Evolutionary conservation across 2,888 invertebrate genomes (phyloP), one percentile per base, ranked within the genome.

Genomic region (Norana najaformis): DNA sequence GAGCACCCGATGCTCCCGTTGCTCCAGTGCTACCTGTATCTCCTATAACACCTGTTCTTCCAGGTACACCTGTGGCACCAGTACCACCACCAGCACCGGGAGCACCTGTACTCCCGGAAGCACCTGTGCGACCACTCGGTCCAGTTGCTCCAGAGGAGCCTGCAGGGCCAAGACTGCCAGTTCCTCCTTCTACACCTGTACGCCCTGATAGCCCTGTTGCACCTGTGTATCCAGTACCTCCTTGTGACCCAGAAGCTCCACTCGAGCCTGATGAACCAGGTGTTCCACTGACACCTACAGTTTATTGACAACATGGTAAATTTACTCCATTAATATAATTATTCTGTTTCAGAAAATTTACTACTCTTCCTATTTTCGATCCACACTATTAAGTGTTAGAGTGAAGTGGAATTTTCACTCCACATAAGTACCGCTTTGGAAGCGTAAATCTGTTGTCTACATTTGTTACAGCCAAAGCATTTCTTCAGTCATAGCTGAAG

Each of bases 21-120:
- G 41, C 83, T 36, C 92, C 92, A 38, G 88, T 89, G 16, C 83
- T 36, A 41, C 91, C 91, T n/a, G 53, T 89, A 20, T 39, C 34
- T 82, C 91, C 91, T 35, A 83, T 90, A 30, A 90, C 53, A 35
- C 91, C 91, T 41, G 91, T 89, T 34, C n/a, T 36, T 89, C 92
- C 92, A 88, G 90, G 69, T 23, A 88, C 36, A 36, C 92, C 92
- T 82, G 90, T 89, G 23, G 89, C 53, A n/a, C 92, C 92, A 23
- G 90, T 89, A 18, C 38, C 88, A 39, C 90, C 90, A 23, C 34
- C 97, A 36, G 96, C 96, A 23, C 91, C 91, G 0, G 34, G 18
- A 16, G 35, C 39, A 36, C 90, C 90, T n/a, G 88, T 41, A 11
- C 88, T 82, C 35, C 91, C 91, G 37, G 90, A 39, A 23, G 90